These are phyloP conservation scores for Platalea minor DNA, from an alignment of 2,797 vertebrate species.

Conservation along the genomic window DNA sequence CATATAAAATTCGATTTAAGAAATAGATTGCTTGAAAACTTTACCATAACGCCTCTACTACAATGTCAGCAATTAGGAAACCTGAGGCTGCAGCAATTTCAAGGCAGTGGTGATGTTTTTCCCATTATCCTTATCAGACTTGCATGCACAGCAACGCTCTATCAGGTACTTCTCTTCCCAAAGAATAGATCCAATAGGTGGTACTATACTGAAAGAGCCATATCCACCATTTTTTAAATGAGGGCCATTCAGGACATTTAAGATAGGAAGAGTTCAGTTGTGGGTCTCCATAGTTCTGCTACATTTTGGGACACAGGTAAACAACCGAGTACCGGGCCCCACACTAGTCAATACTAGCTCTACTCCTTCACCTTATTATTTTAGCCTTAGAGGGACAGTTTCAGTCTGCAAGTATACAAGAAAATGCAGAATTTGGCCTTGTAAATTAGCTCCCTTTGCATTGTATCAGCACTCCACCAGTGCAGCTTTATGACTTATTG, in stretches of 20 bases:
- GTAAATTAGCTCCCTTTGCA: background rate
- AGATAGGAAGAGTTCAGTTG: background rate
- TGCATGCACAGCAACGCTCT: background rate
- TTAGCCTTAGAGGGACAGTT: background rate
- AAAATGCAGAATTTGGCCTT: background rate
- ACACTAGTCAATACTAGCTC: background rate
- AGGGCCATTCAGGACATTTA: background rate
- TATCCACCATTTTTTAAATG: background rate
- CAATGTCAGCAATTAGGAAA: background rate
- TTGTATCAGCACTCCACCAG: background rate
- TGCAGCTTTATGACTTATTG: background rate
- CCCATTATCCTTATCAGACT: background rate
- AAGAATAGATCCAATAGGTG: background rate
- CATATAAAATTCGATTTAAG: background rate
- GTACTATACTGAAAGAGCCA: background rate
- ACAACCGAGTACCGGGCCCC: accelerated
- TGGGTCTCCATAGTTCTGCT: background rate
- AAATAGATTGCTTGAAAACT: background rate
- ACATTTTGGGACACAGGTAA: background rate
- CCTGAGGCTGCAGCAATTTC: background rate
- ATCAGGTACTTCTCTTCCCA: background rate
- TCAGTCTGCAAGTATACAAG: background rate
- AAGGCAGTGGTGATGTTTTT: background rate
- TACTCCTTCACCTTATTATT: background rate
- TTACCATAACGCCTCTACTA: background rate